Base-by-base conservation (phyloP, 2,888 invertebrate species). In the Cephus rjabovi region DNA sequence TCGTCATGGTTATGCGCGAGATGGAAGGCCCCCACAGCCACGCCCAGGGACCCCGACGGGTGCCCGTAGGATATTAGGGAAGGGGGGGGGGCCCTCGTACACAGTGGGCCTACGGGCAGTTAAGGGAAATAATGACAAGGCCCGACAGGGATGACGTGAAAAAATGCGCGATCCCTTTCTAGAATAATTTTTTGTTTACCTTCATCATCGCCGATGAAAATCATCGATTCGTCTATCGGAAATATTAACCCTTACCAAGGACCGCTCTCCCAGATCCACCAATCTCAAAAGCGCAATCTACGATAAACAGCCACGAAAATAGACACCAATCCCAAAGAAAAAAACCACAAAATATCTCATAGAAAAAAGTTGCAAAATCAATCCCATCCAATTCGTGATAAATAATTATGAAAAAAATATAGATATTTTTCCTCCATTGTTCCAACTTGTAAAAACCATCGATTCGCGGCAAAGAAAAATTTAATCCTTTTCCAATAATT, bases 141-240 rank as follows among this genome's bases (percentile, higher is more conserved):
- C 79, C 79, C 79, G 80, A 79, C 78, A 77, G 79, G 56, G 71
- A 80, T 75, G 80, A 85, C 86, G 83, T 82, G 83, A 83, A 84
- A 86, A 86, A 86, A 86, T 85, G 83, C 83, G 75, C 75, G 77
- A 78, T 70, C 82, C 81, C 80, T 80, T 81, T 78, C 12, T 75
- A 35, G 74, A 78, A 83, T 84, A 85, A 85, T 35, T 78, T 75
- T 75, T 73, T 33, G n/a, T 74, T 73, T 40, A 73, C 70, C 56
- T 68, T 68, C 15, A 34, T 0, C 76, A 12, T 35, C 35, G 12
- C 35, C 0, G 56, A 56, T 12, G 69, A 6, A 74, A 77, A 56
- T 77, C 69, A 56, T 77, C n/a, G 69, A 35, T 69, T 56, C 31
- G 11, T 74, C n/a, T 74, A 77, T 75, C 35, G 35, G 1, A n/a